Conservation (phyloP, 1,140 invertebrate species). For the Theocolax elegans region DNA sequence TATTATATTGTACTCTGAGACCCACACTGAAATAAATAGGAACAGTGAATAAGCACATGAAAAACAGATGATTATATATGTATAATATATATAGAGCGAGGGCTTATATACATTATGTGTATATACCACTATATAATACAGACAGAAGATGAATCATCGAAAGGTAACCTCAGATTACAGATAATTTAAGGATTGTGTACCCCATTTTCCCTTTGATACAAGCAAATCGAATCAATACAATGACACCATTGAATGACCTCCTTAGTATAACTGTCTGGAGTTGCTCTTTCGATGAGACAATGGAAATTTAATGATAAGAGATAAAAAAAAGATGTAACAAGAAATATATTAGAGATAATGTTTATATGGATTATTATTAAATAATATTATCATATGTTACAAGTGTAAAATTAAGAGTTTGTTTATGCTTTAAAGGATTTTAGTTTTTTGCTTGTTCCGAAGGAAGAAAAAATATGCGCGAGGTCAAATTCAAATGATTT, state of each 20-base stretch:
- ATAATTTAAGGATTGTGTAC: neutral
- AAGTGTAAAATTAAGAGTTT: conserved; percentile 61
- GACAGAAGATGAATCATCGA: neutral
- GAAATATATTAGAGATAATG: conserved; percentile 62
- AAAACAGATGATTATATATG: conserved; percentile 48
- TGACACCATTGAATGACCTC: neutral
- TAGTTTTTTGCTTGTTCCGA: conserved; percentile 60
- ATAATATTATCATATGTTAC: conserved; percentile 58
- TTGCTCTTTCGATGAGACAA: conserved; percentile 1
- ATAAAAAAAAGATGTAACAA: conserved; percentile 48
- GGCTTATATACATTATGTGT: conserved; percentile 58
- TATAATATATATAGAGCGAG: conserved; percentile 55
- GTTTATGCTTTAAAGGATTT: conserved; percentile 65
- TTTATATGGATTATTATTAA: conserved; percentile 65
- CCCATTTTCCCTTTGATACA: neutral
- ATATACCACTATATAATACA: conserved; percentile 48
- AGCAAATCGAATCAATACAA: neutral
- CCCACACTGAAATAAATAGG: conserved; percentile 30
- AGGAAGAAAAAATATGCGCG: conserved; percentile 41
- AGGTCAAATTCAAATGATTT: conserved; percentile 47
- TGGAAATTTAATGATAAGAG: conserved; percentile 11
- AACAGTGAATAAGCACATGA: conserved; percentile 32
- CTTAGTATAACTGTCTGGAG: neutral
- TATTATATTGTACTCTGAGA: conserved; percentile 31
- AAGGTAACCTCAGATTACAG: neutral